Conservation (phyloP, 2,888 invertebrate species). For the Rugalucina vietnamica region DNA sequence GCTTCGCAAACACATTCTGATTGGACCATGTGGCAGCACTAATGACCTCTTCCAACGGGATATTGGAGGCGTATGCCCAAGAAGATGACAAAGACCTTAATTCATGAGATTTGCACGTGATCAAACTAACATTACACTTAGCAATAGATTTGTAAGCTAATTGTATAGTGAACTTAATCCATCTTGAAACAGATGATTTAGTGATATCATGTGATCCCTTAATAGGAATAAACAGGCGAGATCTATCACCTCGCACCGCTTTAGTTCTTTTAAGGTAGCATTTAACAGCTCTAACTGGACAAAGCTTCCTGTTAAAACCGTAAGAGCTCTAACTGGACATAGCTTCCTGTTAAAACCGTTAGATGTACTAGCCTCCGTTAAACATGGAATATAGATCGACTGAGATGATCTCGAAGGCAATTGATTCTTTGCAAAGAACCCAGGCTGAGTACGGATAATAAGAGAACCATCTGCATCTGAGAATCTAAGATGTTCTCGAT, state of each 20-base stretch:
- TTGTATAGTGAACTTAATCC: neutral
- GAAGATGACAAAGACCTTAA: neutral
- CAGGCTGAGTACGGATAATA: neutral
- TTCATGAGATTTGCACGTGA: neutral
- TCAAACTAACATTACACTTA: neutral
- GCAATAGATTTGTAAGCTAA: neutral
- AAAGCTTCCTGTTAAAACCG: too few relatives aligned
- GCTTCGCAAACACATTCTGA: neutral
- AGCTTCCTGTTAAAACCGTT: neutral
- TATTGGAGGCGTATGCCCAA: neutral
- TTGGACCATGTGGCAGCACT: neutral
- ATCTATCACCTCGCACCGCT: neutral
- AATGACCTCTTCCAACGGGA: neutral
- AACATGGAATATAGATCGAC: neutral
- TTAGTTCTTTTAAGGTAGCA: neutral
- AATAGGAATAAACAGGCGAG: neutral
- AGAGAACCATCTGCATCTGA: neutral
- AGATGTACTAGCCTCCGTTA: neutral
- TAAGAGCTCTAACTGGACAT: too few relatives aligned
- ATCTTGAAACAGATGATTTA: neutral
- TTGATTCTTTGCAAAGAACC: neutral
- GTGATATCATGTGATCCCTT: neutral
- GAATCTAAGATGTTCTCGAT: neutral
- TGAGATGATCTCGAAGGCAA: neutral
- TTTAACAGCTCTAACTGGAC: too few relatives aligned